Evolutionary conservation across 1,140 invertebrate species (phyloP), one percentile per base, ranked within the genome.

Genomic region (Cecropterus lyciades): DNA sequence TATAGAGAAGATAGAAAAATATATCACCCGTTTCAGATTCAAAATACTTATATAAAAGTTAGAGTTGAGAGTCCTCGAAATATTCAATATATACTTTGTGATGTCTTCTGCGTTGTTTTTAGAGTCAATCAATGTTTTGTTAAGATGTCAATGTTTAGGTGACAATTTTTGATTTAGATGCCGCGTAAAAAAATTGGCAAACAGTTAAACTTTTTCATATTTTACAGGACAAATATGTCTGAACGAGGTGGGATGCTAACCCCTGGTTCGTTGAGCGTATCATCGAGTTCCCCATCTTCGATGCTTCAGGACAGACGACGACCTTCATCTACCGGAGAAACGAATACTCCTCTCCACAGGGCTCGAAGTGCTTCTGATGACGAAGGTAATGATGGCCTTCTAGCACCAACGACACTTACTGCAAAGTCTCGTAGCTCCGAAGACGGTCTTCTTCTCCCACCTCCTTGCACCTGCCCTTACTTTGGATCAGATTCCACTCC

Each of bases 401-500:
- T 90, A 70, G 84, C 83, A 33, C 89, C 89, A 37, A 72, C 82
- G 0, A 76, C 77, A 20, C 72, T 92, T 48, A 81, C 87, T 20
- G 73, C 85, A n/a, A 90, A 90, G 46, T 91, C 85, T 6, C 70
- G 87, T 48, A 90, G 87, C 65, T 91, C 85, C 1, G 85, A 91
- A 70, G 92, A 93, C 46, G 92, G 93, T 49, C 74, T 95, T 17
- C 85, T 94, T 8, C 74, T 96, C 24, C 95, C 95, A 0, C 95
- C 95, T 1, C 95, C 95, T 0, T 97, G 96, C 81, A 96, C 95
- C 0, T 96, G 96, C 75, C 95, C 96, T 0, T 96, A 96, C 73
- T 96, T 97, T 74, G 95, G 95, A 0, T 93, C 95, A 66, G 92
- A 93, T 59, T 93, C 80, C 52, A 87, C 93, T 15, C 89, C 92